phyloP scores from a whole-genome alignment of 2,113 vertebrate genomes.

The Chloropsis hardwickii region DNA sequence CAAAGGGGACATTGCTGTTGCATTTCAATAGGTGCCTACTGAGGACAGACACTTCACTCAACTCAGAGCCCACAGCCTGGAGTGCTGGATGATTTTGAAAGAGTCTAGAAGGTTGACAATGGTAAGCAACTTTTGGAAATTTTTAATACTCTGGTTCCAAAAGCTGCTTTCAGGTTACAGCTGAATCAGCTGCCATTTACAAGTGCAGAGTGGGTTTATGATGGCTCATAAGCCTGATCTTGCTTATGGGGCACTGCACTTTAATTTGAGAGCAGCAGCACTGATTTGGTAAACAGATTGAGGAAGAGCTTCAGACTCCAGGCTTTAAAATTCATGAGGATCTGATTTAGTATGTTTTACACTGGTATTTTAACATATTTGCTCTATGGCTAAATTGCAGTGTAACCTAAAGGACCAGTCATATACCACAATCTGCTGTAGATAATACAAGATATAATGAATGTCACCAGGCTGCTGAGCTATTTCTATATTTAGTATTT shows the following conservation, averaged over 20 bases:
- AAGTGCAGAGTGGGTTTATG: neutral
- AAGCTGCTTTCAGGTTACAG: conserved; percentile 9
- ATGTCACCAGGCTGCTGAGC: neutral
- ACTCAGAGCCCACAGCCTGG: neutral
- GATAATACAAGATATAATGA: neutral
- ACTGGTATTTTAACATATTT: neutral
- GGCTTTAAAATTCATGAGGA: conserved; percentile 48
- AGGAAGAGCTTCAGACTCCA: conserved; percentile 1
- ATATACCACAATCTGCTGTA: neutral
- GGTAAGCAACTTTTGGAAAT: neutral
- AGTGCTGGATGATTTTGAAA: neutral
- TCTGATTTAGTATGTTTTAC: conserved; percentile 31
- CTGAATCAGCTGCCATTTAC: conserved; percentile 17
- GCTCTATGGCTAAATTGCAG: conserved; percentile 9
- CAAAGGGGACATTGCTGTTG: neutral
- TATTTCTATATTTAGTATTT: conserved; percentile 35
- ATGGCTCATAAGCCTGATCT: conserved; percentile 2
- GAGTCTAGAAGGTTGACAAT: neutral
- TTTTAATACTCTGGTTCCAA: neutral
- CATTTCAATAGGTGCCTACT: neutral
- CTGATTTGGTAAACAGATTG: conserved; percentile 28
- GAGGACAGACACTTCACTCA: neutral
- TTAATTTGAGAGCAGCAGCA: neutral
- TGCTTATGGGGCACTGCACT: neutral
- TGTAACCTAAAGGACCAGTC: neutral